Conservation (phyloP, 1,140 invertebrate genomes). For the Batillaria attramentaria region DNA sequence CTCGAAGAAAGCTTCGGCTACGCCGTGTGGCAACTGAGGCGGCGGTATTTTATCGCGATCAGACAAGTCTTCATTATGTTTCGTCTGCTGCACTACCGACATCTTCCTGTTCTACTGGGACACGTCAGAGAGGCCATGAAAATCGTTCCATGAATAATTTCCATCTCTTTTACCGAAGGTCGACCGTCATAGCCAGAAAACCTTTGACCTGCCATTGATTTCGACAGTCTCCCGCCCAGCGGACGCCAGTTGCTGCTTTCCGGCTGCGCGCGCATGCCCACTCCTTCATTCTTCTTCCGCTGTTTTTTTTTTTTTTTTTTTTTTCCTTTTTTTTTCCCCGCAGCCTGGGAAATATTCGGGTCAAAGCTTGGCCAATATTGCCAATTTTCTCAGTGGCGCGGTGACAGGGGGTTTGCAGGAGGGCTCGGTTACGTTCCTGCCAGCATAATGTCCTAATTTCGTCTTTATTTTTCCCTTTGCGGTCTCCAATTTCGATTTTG, state of each 20-base stretch:
- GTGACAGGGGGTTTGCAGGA: not conserved
- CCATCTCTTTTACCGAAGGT: not conserved
- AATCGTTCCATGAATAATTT: slow-evolving; percentile 3
- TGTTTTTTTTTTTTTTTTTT: not conserved
- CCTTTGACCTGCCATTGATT: slow-evolving; percentile 1
- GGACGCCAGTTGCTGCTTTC: no score
- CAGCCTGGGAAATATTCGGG: not conserved
- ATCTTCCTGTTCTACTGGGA: not conserved
- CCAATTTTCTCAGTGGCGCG: not conserved
- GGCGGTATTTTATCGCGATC: no score
- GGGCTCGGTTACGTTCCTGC: not conserved
- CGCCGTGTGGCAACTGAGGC: no score
- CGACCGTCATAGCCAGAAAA: not conserved
- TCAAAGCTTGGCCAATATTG: not conserved
- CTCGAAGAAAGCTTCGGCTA: not conserved
- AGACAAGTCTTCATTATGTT: no score
- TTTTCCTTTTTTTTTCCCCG: not conserved
- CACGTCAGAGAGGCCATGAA: slow-evolving; percentile 2
- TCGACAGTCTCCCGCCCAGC: no score
- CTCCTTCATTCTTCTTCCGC: not conserved
- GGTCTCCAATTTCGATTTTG: not conserved
- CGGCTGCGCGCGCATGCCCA: not conserved
- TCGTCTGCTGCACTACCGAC: no score
- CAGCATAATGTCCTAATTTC: not conserved
- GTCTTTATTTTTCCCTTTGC: not conserved